Percentiles rank a stretch among this genome's conserved stretches.
phyloP scores from a whole-genome alignment of 2,797 vertebrate species.

The Martes flavigula region DNA sequence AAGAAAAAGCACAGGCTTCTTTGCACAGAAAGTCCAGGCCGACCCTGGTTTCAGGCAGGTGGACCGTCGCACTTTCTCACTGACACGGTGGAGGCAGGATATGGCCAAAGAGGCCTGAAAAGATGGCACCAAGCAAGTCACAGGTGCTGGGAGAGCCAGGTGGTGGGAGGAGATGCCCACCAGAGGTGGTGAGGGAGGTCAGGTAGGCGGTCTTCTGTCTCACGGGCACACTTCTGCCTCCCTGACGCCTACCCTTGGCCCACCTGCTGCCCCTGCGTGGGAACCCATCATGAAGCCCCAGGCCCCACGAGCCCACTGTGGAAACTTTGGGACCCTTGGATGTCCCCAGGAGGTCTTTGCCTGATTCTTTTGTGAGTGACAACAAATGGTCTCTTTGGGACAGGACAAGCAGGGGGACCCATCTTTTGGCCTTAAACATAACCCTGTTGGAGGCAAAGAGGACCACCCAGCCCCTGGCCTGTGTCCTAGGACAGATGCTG shows the following conservation, averaged over 20 bases:
- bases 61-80: accelerated
- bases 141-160: background rate
- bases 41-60: accelerated
- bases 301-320: background rate
- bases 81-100: accelerated
- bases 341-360: background rate
- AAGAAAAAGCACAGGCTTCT: accelerated
- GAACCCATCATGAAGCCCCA: accelerated
- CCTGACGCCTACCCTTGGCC: accelerated
- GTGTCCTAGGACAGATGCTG: accelerated
- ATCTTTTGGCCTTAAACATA: accelerated
- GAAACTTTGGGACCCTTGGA: background rate
- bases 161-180: accelerated
- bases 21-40: background rate
- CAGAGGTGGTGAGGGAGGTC: accelerated
- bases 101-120: accelerated
- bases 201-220: background rate
- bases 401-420: accelerated
- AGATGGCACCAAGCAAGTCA: accelerated
- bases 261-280: accelerated
- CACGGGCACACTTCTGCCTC: accelerated
- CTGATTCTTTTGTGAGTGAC: background rate
- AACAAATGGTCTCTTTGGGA: background rate
- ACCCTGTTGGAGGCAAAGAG: accelerated
- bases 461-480: accelerated